A percentile compares a stretch with the other conserved stretches of the same genome.
These are phyloP conservation scores for Saccopteryx bilineata DNA, from an alignment of 2,113 vertebrate genomes.

Conservation along the genomic window DNA sequence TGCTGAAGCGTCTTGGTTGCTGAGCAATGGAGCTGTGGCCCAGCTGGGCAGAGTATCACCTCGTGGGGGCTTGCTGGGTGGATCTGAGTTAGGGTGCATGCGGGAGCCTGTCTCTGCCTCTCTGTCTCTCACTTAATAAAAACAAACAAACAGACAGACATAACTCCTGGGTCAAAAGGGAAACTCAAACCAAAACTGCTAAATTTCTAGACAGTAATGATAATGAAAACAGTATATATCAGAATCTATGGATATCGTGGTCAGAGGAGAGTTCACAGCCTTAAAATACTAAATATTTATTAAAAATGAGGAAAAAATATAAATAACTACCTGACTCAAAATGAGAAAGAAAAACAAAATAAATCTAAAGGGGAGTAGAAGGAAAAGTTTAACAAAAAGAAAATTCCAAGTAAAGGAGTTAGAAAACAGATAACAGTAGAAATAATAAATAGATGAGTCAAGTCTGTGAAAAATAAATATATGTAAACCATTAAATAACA, in stretches of 20 bases:
- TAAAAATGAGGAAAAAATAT: conserved; percentile 3
- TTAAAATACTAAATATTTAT: conserved; percentile 50
- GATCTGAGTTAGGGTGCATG: no score
- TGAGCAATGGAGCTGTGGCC: no score
- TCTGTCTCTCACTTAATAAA: no score
- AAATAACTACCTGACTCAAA: conserved; percentile 9
- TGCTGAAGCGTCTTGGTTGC: no score
- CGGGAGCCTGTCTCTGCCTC: no score
- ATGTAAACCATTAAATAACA: conserved; percentile 8
- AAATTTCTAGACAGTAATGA: conserved; percentile 52
- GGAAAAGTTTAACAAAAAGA: conserved; percentile 44
- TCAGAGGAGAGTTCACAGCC: conserved; percentile 24
- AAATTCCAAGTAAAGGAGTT: background rate
- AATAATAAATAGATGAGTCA: background rate
- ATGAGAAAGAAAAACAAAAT: conserved; percentile 50
- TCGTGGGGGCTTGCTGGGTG: no score
- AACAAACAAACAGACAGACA: no score
- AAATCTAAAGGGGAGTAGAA: conserved; percentile 42
- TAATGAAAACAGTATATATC: conserved; percentile 10
- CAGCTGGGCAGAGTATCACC: no score
- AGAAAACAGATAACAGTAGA: conserved; percentile 28
- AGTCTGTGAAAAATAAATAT: conserved; percentile 56
- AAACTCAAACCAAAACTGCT: conserved; percentile 46
- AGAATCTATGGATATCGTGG: conserved; percentile 15
- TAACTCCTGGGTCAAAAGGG: conserved; percentile 4